Evolutionary conservation across 2,797 vertebrate genomes (phyloP).

Genomic region (Bufotes viridis): DNA sequence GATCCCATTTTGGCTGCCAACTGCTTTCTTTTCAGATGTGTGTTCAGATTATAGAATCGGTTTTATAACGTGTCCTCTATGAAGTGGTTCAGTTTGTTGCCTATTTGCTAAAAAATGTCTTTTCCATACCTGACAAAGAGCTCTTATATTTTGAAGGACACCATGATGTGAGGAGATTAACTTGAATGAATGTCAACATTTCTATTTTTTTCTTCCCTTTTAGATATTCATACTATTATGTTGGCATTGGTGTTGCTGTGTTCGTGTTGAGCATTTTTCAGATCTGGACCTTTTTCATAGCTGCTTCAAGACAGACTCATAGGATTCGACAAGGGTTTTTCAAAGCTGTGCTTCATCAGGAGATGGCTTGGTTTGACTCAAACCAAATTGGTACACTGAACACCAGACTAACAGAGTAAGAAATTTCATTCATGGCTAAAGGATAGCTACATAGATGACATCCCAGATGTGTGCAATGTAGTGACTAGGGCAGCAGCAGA

Average conservation of each 20-base stretch:
- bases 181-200: background rate
- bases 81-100: background rate
- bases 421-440: background rate
- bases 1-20: background rate
- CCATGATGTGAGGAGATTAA: background rate
- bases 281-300: slow-evolving; percentile 72
- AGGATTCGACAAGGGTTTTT: slow-evolving; percentile 78
- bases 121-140: background rate
- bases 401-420: slow-evolving; percentile 78
- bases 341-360: slow-evolving; percentile 78
- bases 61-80: background rate
- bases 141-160: background rate
- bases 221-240: slow-evolving; percentile 75
- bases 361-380: slow-evolving; percentile 82
- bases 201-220: background rate
- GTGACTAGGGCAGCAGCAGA: background rate
- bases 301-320: slow-evolving; percentile 72
- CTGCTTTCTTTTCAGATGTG: background rate
- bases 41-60: background rate
- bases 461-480: background rate
- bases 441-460: background rate
- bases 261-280: slow-evolving; percentile 72
- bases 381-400: slow-evolving; percentile 75
- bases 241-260: slow-evolving; percentile 71
- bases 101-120: background rate